Base-by-base conservation (phyloP, 2,797 vertebrate species). In the Knipowitschia caucasica region DNA sequence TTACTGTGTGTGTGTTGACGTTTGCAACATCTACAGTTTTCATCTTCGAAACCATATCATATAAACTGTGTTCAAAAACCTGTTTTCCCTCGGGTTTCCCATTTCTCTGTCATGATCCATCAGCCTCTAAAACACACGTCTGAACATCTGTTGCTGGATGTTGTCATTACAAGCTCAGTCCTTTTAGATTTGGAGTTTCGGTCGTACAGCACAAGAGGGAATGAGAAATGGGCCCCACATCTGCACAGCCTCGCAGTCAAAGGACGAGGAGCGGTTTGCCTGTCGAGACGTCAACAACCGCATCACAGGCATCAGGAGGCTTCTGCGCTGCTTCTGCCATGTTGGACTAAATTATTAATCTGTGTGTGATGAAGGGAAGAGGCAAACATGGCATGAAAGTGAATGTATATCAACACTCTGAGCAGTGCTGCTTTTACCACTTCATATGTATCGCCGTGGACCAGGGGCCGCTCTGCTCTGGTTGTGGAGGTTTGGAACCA, bases 111-210 rank as follows among this genome's bases (percentile, higher is more conserved):
- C n/a, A n/a, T n/a, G n/a, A n/a, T n/a, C n/a, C n/a, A n/a, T n/a
- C n/a, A n/a, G n/a, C n/a, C n/a, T n/a, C 82, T 85, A 85, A 82
- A 82, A 67, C 63, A 85, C 83, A 87, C 59, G 4, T 38, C 17
- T 20, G 3, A 20, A 8, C 3, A 10, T 9, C 17, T 10, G 7
- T 20, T 9, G 11, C 11, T 4, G 18, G 10, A 20, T 10, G 8
- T 4, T 4, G 6, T 2, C 0, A 15, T 2, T 17, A 15, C 1
- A 17, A 0, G 1, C 23, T 30, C 3, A 17, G 11, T 3, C 9
- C 36, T 18, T 38, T 6, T 50, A 24, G 39, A 35, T 44, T 49
- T 53, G n/a, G n/a, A n/a, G 30, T 12, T 1, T 8, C 30, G 50
- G 23, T 9, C 21, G 2, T 18, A 5, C 7, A 53, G 26, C 14